Evolutionary conservation across 2,797 vertebrate genomes (phyloP).

Genomic region (Triplophysa bombifrons): DNA sequence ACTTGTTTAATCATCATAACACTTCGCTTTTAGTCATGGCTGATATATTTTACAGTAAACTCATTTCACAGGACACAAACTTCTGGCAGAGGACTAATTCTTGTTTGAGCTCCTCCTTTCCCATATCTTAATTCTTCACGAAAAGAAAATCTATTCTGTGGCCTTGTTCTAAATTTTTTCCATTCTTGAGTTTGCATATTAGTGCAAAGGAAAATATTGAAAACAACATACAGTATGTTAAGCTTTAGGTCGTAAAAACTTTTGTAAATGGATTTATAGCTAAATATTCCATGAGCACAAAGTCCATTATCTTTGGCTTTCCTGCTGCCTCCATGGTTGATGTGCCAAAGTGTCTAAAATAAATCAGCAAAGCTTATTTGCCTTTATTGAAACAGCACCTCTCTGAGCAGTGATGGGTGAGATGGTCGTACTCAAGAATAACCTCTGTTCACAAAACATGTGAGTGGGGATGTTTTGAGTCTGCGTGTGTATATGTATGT

Average conservation of each 20-base stretch:
- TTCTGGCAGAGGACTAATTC: slow-evolving; percentile 17
- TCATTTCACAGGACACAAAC: slow-evolving; percentile 38
- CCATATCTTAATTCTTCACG: not conserved
- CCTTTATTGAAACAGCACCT: slow-evolving; percentile 29
- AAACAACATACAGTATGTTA: not conserved
- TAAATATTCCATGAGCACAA: slow-evolving; percentile 19
- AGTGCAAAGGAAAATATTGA: not conserved
- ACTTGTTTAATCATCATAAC: slow-evolving; percentile 28
- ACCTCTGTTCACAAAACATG: slow-evolving; percentile 3
- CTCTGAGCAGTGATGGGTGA: slow-evolving; percentile 25
- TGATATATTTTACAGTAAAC: slow-evolving; percentile 18
- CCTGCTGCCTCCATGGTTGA: slow-evolving; percentile 15
- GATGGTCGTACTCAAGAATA: slow-evolving; percentile 26
- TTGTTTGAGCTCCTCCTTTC: not conserved
- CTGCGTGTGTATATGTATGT: slow-evolving; percentile 8
- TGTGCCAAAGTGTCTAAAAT: slow-evolving; percentile 30
- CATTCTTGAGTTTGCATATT: not conserved
- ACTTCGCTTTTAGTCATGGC: slow-evolving; percentile 26
- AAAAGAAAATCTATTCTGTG: not conserved
- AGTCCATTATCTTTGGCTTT: slow-evolving; percentile 36
- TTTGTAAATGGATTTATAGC: slow-evolving; percentile 12
- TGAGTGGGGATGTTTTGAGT: not conserved
- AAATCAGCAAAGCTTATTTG: slow-evolving; percentile 34
- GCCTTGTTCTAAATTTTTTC: not conserved
- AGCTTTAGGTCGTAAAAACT: not conserved